Conservation (phyloP, 2,888 invertebrate genomes). For the Sinopyrophorus schimmeli region DNA sequence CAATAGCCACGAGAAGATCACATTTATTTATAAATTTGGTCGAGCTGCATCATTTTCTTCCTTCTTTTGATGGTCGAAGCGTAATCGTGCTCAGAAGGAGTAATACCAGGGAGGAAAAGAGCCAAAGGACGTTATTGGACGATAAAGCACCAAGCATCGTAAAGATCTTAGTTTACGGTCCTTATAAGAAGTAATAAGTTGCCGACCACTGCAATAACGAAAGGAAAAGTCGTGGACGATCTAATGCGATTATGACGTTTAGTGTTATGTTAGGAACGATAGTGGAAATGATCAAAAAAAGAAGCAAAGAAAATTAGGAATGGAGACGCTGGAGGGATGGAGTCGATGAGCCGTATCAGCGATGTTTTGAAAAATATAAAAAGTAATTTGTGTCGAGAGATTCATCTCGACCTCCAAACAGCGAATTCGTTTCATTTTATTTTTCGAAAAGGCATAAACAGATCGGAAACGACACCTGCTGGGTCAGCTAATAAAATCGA, state of each 20-base stretch:
- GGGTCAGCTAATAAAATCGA: slow-evolving; percentile 18
- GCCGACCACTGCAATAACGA: slow-evolving; percentile 35
- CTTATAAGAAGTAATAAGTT: slow-evolving; percentile 37
- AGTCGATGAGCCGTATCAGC: no score
- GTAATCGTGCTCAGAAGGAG: slow-evolving; percentile 16
- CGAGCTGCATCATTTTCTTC: background rate
- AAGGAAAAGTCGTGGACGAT: slow-evolving; percentile 28
- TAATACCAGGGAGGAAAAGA: slow-evolving; percentile 23
- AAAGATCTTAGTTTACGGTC: slow-evolving; percentile 36
- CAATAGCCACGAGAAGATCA: background rate
- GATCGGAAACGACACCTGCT: slow-evolving; percentile 17
- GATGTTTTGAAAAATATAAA: slow-evolving; percentile 7
- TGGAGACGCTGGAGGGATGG: background rate
- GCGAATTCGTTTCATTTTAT: background rate
- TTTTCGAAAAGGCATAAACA: background rate
- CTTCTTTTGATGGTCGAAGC: slow-evolving; percentile 24
- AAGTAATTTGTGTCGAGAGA: slow-evolving; percentile 14
- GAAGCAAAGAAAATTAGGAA: slow-evolving; percentile 23
- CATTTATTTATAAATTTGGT: background rate
- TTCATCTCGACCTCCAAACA: slow-evolving; percentile 1
- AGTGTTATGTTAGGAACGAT: slow-evolving; percentile 32
- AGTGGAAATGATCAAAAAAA: slow-evolving; percentile 28
- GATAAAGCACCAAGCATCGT: slow-evolving; percentile 33
- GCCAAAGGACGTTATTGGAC: slow-evolving; percentile 31
- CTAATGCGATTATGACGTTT: slow-evolving; percentile 37